Percentiles rank a stretch among this genome's conserved stretches.
These are phyloP conservation scores for Silurus glanis DNA, from an alignment of 2,113 vertebrate species.

Conservation along the genomic window DNA sequence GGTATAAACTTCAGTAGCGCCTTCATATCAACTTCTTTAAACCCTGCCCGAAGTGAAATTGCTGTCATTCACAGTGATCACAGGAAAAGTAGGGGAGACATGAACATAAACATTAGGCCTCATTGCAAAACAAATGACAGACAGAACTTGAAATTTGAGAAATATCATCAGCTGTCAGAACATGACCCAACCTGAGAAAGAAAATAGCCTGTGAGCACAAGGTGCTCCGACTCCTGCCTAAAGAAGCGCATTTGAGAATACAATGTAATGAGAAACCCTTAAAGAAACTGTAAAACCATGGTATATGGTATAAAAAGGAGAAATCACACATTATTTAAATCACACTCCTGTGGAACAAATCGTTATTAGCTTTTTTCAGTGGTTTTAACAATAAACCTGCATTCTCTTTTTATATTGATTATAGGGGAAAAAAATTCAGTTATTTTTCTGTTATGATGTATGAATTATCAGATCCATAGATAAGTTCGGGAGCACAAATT, in stretches of 20 bases:
- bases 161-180: constrained; percentile 42
- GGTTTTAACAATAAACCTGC: not conserved
- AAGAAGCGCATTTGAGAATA: constrained; percentile 12
- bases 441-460: not conserved
- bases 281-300: not conserved
- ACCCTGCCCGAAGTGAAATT: constrained; percentile 52
- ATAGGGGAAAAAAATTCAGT: not conserved
- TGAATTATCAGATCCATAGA: not conserved
- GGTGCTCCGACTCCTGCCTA: constrained; percentile 4
- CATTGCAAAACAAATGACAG: constrained; percentile 53
- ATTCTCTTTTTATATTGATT: not conserved
- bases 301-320: not conserved
- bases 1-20: constrained; percentile 52
- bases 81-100: constrained; percentile 15
- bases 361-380: not conserved
- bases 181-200: constrained; percentile 35
- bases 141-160: constrained; percentile 43
- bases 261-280: not conserved
- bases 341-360: not conserved
- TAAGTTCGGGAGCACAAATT: not conserved
- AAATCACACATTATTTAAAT: no score
- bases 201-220: constrained; percentile 10
- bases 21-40: constrained; percentile 55
- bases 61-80: constrained; percentile 39
- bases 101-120: constrained; percentile 33